Base-by-base conservation (phyloP, 37 sponge, comb jelly and placozoan genomes). In the Mnemiopsis leidyi region DNA sequence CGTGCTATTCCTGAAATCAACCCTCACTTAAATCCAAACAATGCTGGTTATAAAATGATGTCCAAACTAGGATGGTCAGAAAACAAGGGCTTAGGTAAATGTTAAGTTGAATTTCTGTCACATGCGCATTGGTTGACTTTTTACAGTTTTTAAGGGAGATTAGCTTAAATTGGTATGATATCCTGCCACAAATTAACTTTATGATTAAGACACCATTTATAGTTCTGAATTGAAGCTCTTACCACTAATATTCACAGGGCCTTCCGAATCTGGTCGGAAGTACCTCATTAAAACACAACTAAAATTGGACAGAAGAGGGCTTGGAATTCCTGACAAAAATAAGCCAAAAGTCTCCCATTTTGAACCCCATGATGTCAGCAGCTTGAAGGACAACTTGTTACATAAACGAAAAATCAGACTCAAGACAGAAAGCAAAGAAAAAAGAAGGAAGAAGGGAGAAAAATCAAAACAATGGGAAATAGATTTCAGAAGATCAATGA, bases 261-360 rank as follows among this genome's bases (percentile, higher is more conserved):
- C 90, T 3, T 85, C 90, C 3, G 90, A 37, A 85, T 3, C 24
- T 23, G 90, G 90, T 3, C 23, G 90, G 26, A 85, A 85, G 23
- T 13, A 85, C n/a, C 90, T 85, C 48, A 85, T 85, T 28, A 85
- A 85, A 39, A 85, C 90, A 29, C 90, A 85, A n/a, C 35, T 85
- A 23, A 85, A 85, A 39, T 39, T 25, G 0, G 90, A 85, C 30
- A 85, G 90, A 39, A 85, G 61, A 26, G 90, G 90, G 23, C 36
- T 85, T 23, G 90, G 90, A 28, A 33, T 40, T 40, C 40, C 90
- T 23, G 90, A 40, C 3, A 85, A 85, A 21, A 18, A 85, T 5
- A 39, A 35, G 23, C 29, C 90, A 23, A 85, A 85, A 39, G 90
- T 85, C 0, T 36, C 90, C 23, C 90, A 85, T 39, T 85, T 85